These are phyloP conservation scores for Aulostomus chinensis DNA, from an alignment of 2,797 vertebrate genomes.

Conservation along the genomic window DNA sequence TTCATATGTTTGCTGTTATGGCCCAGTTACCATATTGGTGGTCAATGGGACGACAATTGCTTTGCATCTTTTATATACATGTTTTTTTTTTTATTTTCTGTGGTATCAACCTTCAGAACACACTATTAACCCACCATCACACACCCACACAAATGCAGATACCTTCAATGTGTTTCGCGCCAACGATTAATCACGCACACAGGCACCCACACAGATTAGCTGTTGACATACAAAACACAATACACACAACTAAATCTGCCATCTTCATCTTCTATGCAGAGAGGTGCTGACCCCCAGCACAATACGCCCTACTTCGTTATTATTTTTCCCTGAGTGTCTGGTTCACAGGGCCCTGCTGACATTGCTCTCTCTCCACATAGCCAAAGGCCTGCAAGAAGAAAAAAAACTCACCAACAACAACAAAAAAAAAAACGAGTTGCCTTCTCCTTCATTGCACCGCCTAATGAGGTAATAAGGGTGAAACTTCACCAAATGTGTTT, in stretches of 20 bases:
- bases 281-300: slow-evolving; percentile 22
- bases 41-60: too few relatives aligned
- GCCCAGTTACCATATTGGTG: too few relatives aligned
- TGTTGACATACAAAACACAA: slow-evolving; percentile 11
- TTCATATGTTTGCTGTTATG: not conserved
- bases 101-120: slow-evolving; percentile 11
- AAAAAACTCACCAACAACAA: too few relatives aligned
- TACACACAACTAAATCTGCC: slow-evolving; percentile 1
- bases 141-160: slow-evolving; percentile 12
- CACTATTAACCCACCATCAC: slow-evolving; percentile 7
- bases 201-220: slow-evolving; percentile 36
- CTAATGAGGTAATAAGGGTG: slow-evolving; percentile 61
- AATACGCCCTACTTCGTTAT: slow-evolving; percentile 5
- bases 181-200: slow-evolving; percentile 34
- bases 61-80: too few relatives aligned
- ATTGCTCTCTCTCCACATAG: slow-evolving; percentile 18
- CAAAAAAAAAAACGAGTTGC: not conserved
- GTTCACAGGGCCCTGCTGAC: slow-evolving; percentile 14
- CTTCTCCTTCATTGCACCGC: slow-evolving; percentile 29
- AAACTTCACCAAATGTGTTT: slow-evolving; percentile 71
- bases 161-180: slow-evolving; percentile 12
- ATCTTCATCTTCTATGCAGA: slow-evolving; percentile 11
- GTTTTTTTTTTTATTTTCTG: too few relatives aligned
- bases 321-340: not conserved
- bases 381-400: slow-evolving; percentile 19